Evolutionary conservation across 2,113 vertebrate species (phyloP).

Genomic region (Polypterus senegalus): DNA sequence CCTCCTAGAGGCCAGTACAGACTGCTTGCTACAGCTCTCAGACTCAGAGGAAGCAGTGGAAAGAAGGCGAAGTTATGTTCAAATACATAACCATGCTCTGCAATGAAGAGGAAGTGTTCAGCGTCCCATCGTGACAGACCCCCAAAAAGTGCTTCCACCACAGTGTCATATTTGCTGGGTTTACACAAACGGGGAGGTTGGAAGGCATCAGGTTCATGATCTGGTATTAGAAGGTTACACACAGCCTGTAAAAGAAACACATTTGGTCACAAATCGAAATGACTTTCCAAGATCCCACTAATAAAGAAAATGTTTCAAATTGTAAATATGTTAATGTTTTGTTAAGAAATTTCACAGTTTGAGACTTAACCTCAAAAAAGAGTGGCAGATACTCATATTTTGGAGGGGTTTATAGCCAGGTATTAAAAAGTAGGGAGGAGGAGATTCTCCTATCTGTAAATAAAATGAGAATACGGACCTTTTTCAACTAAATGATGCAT

Average conservation of each 20-base stretch:
- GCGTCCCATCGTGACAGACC: constrained; percentile 87
- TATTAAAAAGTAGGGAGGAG: too few relatives aligned
- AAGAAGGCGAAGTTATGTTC: constrained; percentile 94
- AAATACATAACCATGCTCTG: constrained; percentile 77
- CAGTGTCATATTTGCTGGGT: constrained; percentile 39
- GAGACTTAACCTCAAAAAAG: too few relatives aligned
- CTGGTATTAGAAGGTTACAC: constrained; percentile 76
- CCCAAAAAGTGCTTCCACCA: constrained; percentile 61
- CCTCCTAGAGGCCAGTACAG: constrained; percentile 48
- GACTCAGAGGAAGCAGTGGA: constrained; percentile 66
- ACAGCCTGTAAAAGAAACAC: constrained; percentile 46
- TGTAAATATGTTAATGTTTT: too few relatives aligned
- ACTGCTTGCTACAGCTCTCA: constrained; percentile 42
- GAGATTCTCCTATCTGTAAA: too few relatives aligned
- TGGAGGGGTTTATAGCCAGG: too few relatives aligned
- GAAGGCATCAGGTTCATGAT: constrained; percentile 84
- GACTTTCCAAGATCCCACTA: too few relatives aligned
- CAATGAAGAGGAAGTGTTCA: constrained; percentile 90
- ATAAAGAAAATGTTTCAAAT: too few relatives aligned
- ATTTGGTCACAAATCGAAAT: too few relatives aligned
- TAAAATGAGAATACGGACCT: too few relatives aligned
- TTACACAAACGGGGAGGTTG: constrained; percentile 56
- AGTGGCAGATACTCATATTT: too few relatives aligned
- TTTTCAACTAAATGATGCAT: too few relatives aligned
- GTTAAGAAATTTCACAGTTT: too few relatives aligned